Evolutionary conservation across 1,140 invertebrate genomes (phyloP).

Genomic region (Rhizoglyphus robini): DNA sequence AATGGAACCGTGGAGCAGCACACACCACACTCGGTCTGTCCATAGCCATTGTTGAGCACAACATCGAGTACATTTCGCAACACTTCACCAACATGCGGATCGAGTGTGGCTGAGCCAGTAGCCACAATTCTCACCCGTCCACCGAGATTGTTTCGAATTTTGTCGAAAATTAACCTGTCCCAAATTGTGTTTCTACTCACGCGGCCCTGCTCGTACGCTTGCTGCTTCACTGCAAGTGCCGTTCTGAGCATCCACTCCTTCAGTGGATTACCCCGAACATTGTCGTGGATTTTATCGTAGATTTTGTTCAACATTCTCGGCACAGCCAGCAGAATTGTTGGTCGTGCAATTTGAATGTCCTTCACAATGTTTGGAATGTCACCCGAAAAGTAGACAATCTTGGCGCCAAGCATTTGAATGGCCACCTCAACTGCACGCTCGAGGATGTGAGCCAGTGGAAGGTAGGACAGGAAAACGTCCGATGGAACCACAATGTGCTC

Average conservation of each 20-base stretch:
- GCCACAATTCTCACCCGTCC: constrained; percentile 78
- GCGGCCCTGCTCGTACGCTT: constrained; percentile 64
- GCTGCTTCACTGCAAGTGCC: constrained; percentile 67
- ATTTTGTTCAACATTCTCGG: constrained; percentile 84
- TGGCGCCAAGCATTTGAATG: neutral
- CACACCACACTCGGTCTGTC: constrained; percentile 92
- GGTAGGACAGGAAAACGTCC: constrained; percentile 80
- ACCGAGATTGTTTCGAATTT: constrained; percentile 76
- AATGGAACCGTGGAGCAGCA: constrained; percentile 80
- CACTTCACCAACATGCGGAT: constrained; percentile 84
- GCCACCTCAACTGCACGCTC: constrained; percentile 63
- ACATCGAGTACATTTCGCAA: constrained; percentile 83
- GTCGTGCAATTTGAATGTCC: constrained; percentile 54
- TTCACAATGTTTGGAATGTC: constrained; percentile 55
- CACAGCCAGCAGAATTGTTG: constrained; percentile 46
- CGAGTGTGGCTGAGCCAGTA: constrained; percentile 83
- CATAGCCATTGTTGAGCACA: constrained; percentile 82
- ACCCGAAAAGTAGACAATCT: neutral
- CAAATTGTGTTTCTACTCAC: constrained; percentile 61
- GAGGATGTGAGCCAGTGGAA: constrained; percentile 92
- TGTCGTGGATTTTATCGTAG: constrained; percentile 67
- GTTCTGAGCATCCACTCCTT: constrained; percentile 66
- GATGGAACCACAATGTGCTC: constrained; percentile 27
- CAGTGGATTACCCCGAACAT: constrained; percentile 57
- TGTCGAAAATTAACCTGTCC: constrained; percentile 80